Evolutionary conservation across 1,140 invertebrate species (phyloP).

Genomic region (Mesaphorura yosii): DNA sequence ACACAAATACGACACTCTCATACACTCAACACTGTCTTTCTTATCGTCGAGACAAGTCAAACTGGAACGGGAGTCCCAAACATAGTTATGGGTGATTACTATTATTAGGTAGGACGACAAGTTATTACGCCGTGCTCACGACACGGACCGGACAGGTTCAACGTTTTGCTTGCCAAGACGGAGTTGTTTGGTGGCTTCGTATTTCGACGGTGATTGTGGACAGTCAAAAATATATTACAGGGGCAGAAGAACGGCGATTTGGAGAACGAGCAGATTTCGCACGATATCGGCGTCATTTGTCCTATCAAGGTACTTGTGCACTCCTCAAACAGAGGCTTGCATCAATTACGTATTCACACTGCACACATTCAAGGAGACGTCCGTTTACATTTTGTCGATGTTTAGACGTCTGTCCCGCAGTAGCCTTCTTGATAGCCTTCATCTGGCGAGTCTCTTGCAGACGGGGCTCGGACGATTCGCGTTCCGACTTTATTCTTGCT

Average conservation of each 20-base stretch:
- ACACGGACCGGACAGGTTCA: no score
- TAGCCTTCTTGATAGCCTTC: slow-evolving; percentile 77
- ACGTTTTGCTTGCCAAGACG: no score
- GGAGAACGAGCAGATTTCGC: background rate
- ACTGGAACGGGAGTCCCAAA: no score
- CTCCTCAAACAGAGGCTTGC: no score
- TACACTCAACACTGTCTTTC: no score
- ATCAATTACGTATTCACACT: background rate
- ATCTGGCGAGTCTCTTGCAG: slow-evolving; percentile 69
- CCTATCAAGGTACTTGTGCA: background rate
- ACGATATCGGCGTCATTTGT: background rate
- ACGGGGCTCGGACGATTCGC: slow-evolving; percentile 41
- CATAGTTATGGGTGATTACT: no score
- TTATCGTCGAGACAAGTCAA: no score
- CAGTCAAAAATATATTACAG: background rate
- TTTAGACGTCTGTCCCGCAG: slow-evolving; percentile 77
- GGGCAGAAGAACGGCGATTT: background rate
- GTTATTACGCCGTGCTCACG: no score
- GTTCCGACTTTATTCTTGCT: slow-evolving; percentile 50
- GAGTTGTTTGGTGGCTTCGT: no score
- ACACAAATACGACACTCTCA: no score
- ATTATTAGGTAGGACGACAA: no score
- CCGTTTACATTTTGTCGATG: background rate
- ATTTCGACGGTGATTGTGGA: background rate
- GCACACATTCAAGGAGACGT: background rate